Evolutionary conservation across 2,797 vertebrate species (phyloP).

Genomic region (Dermochelys coriacea): DNA sequence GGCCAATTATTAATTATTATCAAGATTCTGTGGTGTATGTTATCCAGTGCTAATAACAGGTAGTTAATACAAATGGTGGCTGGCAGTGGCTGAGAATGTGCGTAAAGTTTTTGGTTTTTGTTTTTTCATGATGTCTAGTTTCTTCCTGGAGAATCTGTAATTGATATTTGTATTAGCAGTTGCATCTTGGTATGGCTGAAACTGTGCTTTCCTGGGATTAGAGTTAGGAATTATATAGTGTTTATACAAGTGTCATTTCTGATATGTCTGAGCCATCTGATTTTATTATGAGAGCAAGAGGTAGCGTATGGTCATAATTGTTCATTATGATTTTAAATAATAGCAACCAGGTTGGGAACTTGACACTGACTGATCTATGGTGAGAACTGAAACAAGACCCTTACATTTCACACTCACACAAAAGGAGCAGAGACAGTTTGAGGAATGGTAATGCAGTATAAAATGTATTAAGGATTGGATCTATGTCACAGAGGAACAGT

Average conservation of each 20-base stretch:
- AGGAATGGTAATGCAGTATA: not conserved
- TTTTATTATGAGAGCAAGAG: not conserved
- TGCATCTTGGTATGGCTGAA: not conserved
- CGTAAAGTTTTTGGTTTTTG: not conserved
- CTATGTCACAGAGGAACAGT: not conserved
- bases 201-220: not conserved
- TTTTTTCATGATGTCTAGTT: not conserved
- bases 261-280: not conserved
- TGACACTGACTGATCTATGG: not conserved
- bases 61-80: too few relatives aligned
- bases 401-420: not conserved
- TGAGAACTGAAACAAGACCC: not conserved
- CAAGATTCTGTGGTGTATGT: accelerated
- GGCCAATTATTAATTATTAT: not conserved
- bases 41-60: not conserved
- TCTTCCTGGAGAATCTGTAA: accelerated
- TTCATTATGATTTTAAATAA: constrained; percentile 12
- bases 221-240: not conserved
- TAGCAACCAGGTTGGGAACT: constrained; percentile 38
- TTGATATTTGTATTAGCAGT: not conserved
- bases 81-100: not conserved
- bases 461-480: not conserved
- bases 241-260: not conserved
- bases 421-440: not conserved
- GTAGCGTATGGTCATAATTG: not conserved